Evolutionary conservation across 2,888 invertebrate genomes (phyloP), one percentile per base, ranked within the genome.

Genomic region (Eupeodes latifasciatus): DNA sequence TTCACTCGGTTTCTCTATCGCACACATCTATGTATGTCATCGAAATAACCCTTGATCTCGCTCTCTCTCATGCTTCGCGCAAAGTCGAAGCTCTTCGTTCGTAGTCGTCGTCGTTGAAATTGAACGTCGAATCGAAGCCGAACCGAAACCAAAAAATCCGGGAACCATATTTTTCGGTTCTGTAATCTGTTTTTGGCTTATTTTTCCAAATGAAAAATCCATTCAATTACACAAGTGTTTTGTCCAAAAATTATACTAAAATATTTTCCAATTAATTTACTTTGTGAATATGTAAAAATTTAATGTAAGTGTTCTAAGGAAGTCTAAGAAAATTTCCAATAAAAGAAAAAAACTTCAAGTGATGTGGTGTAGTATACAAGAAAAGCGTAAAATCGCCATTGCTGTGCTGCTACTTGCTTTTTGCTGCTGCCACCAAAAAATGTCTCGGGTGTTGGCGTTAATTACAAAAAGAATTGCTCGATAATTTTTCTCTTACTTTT

Each of bases 141-240:
- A 27, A 89, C 89, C 89, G 89, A 88, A 89, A 89, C 76, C 77
- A 89, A 89, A 89, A 90, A 90, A 90, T 90, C 90, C 90, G 90
- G 90, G 90, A 90, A 90, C 90, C 90, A 90, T 90, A 89, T 90
- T 90, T 90, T 90, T 89, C 81, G 89, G 89, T 89, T 85, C 85
- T 89, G 71, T 85, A 89, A 89, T 85, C 77, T 85, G 78, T 89
- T 88, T 85, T 87, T 74, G 78, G 80, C 75, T 79, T 76, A 72
- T 59, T 59, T 78, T 84, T 90, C 81, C 72, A 55, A 86, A 87
- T 74, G 74, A 57, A 80, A 78, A 90, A 88, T 78, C 72, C 79
- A 53, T 57, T 78, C 55, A 88, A 89, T 85, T 85, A 81, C 77
- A 67, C 59, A 76, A 85, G 89, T 83, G 85, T 85, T 81, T 77